Evolutionary conservation across 2,113 vertebrate genomes (phyloP).

Genomic region (Aramus guarauna): DNA sequence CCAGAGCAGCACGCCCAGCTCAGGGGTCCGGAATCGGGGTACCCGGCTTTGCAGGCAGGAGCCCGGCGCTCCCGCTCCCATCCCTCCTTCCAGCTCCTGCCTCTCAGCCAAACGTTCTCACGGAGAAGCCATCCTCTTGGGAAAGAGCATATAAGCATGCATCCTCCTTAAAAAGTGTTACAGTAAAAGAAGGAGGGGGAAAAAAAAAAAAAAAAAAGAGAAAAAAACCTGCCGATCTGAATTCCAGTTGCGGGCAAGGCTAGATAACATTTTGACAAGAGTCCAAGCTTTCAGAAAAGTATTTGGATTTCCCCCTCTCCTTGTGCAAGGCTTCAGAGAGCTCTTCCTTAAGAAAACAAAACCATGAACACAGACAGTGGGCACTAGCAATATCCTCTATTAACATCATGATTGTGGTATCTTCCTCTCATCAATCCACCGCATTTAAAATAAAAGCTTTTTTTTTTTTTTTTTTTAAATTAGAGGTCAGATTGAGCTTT

Average conservation of each 20-base stretch:
- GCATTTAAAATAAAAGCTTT: not conserved
- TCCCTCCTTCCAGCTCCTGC: not conserved
- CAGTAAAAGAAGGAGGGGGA: not conserved
- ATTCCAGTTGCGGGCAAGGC: slow-evolving; percentile 45
- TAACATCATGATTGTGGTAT: not conserved
- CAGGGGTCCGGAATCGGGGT: not conserved
- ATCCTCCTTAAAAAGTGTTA: not conserved
- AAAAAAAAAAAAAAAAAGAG: not conserved
- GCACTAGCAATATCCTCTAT: not conserved
- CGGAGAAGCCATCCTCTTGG: fast-evolving
- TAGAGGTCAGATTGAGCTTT: not conserved
- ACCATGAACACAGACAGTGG: not conserved
- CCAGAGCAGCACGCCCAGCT: not conserved
- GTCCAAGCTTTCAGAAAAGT: slow-evolving; percentile 21
- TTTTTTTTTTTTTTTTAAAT: not conserved
- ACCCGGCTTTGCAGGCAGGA: not conserved
- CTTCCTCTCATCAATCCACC: not conserved
- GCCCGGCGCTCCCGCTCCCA: not conserved
- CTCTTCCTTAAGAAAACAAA: not conserved
- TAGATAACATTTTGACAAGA: slow-evolving; percentile 32
- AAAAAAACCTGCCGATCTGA: not conserved
- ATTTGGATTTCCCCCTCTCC: not conserved
- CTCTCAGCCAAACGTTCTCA: not conserved
- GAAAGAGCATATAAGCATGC: not conserved
- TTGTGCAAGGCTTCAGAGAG: not conserved